Conservation (phyloP, 1,140 invertebrate genomes). For the Aphelenchoides fujianensis region DNA sequence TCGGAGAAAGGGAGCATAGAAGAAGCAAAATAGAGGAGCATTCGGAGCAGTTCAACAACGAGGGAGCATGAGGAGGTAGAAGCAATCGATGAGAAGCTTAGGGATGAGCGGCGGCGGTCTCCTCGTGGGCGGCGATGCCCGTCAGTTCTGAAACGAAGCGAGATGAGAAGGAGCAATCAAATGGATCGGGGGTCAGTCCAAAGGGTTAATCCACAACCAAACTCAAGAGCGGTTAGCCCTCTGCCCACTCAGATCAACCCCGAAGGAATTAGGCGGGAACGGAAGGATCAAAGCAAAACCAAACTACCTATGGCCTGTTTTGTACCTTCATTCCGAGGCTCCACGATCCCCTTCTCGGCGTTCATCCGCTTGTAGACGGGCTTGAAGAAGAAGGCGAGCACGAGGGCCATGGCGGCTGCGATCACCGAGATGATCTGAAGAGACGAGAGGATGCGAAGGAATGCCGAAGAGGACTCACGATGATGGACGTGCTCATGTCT, state of each 20-base stretch:
- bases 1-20: no score
- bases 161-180: no score
- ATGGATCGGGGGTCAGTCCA: no score
- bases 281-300: not conserved
- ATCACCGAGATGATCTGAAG: conserved; percentile 54
- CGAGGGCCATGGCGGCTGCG: conserved; percentile 48
- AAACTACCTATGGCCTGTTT: conserved; percentile 9
- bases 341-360: conserved; percentile 45
- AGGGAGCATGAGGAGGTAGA: not conserved
- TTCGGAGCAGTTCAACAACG: no score
- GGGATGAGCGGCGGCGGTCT: not conserved
- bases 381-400: conserved; percentile 53
- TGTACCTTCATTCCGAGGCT: conserved; percentile 2
- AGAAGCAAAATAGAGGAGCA: no score
- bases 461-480: conserved; percentile 13
- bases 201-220: not conserved
- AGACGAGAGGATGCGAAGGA: not conserved
- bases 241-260: not conserved
- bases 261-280: not conserved
- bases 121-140: not conserved
- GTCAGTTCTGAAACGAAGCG: not conserved
- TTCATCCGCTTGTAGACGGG: conserved; percentile 53
- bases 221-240: not conserved
- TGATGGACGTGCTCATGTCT: conserved; percentile 42
- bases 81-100: no score